These are phyloP conservation scores for Pilophorus perplexus DNA, from an alignment of 2,888 invertebrate genomes.

Conservation along the genomic window DNA sequence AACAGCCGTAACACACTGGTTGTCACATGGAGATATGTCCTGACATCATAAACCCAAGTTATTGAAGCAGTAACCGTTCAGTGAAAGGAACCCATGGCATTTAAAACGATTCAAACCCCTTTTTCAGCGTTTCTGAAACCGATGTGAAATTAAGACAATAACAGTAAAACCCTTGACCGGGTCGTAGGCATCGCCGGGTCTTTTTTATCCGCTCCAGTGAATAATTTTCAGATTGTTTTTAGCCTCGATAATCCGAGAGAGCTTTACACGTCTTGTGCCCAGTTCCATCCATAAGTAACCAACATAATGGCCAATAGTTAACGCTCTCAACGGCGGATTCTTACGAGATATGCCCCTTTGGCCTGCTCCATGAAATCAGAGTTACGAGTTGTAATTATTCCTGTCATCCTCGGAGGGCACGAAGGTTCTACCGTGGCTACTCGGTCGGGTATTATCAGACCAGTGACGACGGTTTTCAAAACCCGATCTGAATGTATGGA, in stretches of 20 bases:
- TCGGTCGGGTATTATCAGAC: too few species aligned
- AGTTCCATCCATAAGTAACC: constrained; percentile 14
- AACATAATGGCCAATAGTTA: constrained; percentile 37
- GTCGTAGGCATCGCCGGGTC: constrained; percentile 5
- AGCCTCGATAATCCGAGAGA: constrained; percentile 25
- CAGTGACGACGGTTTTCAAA: too few species aligned
- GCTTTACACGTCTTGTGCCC: not conserved
- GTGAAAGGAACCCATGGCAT: not conserved
- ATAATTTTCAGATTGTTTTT: constrained; percentile 33
- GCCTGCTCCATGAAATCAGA: constrained; percentile 21
- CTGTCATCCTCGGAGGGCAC: constrained; percentile 16
- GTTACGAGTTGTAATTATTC: constrained; percentile 17
- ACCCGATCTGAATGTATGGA: too few species aligned
- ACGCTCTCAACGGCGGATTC: constrained; percentile 27
- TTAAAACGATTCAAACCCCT: not conserved
- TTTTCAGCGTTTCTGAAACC: constrained; percentile 14
- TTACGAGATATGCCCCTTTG: constrained; percentile 7
- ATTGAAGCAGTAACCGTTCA: not conserved
- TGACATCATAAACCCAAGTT: not conserved
- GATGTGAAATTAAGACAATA: constrained; percentile 32
- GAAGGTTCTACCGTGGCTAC: too few species aligned
- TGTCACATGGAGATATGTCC: too few species aligned
- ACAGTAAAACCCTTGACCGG: constrained; percentile 25
- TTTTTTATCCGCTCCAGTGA: constrained; percentile 8
- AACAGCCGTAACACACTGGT: too few species aligned